Percentiles rank a stretch among this genome's conserved stretches.
Conservation (phyloP, 1,140 invertebrate genomes). For the Octopus bimaculoides region DNA sequence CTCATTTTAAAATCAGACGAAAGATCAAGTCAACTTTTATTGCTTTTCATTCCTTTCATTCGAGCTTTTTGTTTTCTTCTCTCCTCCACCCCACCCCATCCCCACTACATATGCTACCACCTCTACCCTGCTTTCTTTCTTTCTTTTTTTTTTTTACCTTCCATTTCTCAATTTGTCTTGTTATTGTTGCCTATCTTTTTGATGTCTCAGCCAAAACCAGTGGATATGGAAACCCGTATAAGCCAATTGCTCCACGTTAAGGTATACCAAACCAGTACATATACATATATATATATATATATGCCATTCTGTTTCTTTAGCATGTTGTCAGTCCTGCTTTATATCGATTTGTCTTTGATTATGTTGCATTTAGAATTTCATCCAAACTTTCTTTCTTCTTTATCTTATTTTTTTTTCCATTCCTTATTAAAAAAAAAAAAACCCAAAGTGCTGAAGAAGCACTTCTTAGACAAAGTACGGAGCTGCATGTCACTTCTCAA, state of each 20-base stretch:
- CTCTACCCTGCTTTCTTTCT: background rate
- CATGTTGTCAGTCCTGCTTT: no score
- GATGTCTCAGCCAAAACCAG: background rate
- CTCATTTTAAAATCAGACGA: background rate
- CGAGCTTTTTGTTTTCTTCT: background rate
- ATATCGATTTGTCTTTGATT: no score
- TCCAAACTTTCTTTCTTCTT: background rate
- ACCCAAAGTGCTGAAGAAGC: no score
- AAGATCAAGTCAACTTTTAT: background rate
- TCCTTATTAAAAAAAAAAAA: no score
- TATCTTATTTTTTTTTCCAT: no score
- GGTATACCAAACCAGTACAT: background rate
- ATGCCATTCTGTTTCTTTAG: no score
- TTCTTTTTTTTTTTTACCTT: background rate
- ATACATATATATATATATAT: background rate
- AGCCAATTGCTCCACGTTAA: constrained; percentile 4
- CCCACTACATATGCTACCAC: background rate
- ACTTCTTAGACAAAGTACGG: no score
- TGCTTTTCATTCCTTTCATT: background rate
- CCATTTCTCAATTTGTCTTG: background rate
- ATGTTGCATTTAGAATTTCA: no score
- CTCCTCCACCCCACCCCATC: background rate
- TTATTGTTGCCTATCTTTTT: constrained; percentile 4
- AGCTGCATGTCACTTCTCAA: no score
- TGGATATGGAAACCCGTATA: constrained; percentile 7